Conservation (phyloP, 2,888 invertebrate species). For the Heliconius erato region DNA sequence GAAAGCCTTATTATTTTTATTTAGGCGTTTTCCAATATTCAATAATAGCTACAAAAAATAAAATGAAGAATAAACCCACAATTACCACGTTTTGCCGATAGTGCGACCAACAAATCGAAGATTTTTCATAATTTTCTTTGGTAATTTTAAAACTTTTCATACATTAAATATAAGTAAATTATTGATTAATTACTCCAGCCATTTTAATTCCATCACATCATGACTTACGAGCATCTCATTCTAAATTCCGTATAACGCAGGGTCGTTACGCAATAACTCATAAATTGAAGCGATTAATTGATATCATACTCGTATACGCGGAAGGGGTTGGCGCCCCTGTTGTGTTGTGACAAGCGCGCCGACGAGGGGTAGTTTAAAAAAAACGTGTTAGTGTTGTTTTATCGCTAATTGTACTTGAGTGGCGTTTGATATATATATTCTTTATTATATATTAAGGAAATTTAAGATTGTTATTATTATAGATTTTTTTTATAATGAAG, state of each 20-base stretch:
- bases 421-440: constrained; percentile 1
- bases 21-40: too few relatives aligned
- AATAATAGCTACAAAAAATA: too few relatives aligned
- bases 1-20: too few relatives aligned
- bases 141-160: too few relatives aligned
- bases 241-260: constrained; percentile 74
- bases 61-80: too few relatives aligned
- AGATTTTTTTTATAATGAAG: too few relatives aligned
- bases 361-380: constrained; percentile 58
- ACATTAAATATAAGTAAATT: not conserved
- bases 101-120: too few relatives aligned
- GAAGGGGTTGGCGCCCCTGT: constrained; percentile 79
- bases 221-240: constrained; percentile 64
- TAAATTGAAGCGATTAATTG: constrained; percentile 85
- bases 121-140: too few relatives aligned
- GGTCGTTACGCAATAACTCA: constrained; percentile 79
- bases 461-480: too few relatives aligned
- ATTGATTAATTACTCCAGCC: not conserved
- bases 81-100: too few relatives aligned
- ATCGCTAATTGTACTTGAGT: constrained; percentile 26
- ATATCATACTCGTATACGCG: constrained; percentile 56
- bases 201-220: constrained; percentile 34
- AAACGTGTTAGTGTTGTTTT: constrained; percentile 36
- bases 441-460: too few relatives aligned
- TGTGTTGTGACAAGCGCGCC: constrained; percentile 78